Evolutionary conservation across 2,113 vertebrate genomes (phyloP), one percentile per base, ranked within the genome.

Genomic region (Chionomys nivalis): DNA sequence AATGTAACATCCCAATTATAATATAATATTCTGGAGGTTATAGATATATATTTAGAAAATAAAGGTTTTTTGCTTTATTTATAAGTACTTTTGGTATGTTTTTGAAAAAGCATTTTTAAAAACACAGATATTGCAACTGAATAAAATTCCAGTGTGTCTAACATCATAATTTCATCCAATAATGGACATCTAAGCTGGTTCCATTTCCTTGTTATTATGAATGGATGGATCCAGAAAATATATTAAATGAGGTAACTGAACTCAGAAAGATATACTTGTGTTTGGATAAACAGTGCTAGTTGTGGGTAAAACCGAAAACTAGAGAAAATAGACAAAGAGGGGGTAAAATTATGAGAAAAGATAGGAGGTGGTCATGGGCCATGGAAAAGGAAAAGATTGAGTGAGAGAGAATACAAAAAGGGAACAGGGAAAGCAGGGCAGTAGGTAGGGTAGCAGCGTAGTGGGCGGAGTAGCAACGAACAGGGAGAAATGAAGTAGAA

Each of bases 51-150:
- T 63, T 42, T 58, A 23, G 28, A 92, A 94, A 65, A 65, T 39
- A 68, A 86, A 85, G 33, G 33, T 2, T 55, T 55, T 81, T 90
- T 14, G 31, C 49, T 65, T 90, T 87, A 95, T 87, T 94, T 94
- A 26, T 23, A 96, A 94, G 39, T 7, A 61, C 21, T 58, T 92
- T 78, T 14, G 1, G 10, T 28, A 72, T 91, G 7, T n/a, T 93
- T 90, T 78, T 76, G 49, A 92, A 92, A 52, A 79, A 78, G 19
- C 10, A 87, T 17, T 63, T 36, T 76, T 55, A 70, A 75, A 96
- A 88, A 70, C 36, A 77, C 42, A 70, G 17, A 83, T 3, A 28
- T 8, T 85, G 82, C 39, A 63, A 21, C 26, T 12, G 4, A 65
- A 12, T 65, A 31, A 85, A 44, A 44, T 65, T 65, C 26, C 14